A percentile compares a stretch with the other conserved stretches of the same genome.
Conservation (phyloP, 2,113 vertebrate genomes). For the Centropus unirufus region DNA sequence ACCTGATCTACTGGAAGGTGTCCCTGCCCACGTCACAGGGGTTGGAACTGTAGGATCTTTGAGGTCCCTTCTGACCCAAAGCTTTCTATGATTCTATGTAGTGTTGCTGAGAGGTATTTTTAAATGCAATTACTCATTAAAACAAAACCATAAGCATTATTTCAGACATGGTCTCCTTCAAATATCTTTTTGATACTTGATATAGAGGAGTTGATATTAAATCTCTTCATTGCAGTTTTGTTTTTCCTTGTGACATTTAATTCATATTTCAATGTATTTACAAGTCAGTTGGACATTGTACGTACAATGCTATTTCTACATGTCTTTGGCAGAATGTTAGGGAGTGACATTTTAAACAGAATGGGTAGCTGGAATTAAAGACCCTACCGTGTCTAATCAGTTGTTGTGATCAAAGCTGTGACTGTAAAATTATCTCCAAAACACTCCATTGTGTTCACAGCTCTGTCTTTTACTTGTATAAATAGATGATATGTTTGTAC, state of each 20-base stretch:
- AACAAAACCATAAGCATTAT: background rate
- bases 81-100: background rate
- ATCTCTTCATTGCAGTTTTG: background rate
- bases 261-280: background rate
- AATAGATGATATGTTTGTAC: background rate
- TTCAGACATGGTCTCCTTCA: background rate
- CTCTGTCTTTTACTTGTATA: background rate
- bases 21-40: too few species aligned
- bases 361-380: background rate
- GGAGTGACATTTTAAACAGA: background rate
- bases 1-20: too few species aligned
- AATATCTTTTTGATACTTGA: background rate
- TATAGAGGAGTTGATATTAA: background rate
- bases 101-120: background rate
- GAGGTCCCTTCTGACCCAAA: too few species aligned
- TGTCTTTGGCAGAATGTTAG: background rate
- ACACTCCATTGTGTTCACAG: background rate
- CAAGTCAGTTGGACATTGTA: fast-evolving
- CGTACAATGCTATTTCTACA: fast-evolving
- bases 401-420: background rate
- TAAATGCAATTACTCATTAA: background rate
- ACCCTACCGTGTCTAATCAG: background rate
- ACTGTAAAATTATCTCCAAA: background rate
- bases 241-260: background rate
- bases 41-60: too few species aligned